These are phyloP conservation scores for Amitus sp. DNA, from an alignment of 2,888 invertebrate genomes.

Conservation along the genomic window DNA sequence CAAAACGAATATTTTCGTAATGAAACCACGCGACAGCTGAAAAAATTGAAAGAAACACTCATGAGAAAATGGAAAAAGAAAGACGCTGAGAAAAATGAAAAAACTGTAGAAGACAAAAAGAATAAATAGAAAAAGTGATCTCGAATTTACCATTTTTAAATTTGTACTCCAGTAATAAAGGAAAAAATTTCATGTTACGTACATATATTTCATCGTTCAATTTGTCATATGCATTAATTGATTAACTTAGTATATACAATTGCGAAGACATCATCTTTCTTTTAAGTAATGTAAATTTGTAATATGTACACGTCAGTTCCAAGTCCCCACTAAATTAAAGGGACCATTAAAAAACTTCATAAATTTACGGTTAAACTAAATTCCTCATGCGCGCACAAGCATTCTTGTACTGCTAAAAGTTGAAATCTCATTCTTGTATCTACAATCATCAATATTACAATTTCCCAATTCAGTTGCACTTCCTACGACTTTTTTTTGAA, in stretches of 20 bases:
- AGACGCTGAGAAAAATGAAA: background rate
- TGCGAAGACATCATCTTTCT: background rate
- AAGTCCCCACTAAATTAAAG: constrained; percentile 18
- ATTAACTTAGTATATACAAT: background rate
- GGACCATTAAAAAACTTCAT: background rate
- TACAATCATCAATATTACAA: background rate
- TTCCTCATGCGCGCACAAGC: background rate
- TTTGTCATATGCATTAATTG: no score
- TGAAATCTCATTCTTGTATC: no score
- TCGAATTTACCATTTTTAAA: constrained; percentile 8
- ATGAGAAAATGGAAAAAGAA: background rate
- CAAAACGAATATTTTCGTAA: constrained; percentile 57
- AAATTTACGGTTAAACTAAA: no score
- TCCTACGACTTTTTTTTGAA: background rate
- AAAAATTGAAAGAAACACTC: constrained; percentile 40
- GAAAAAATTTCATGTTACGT: background rate
- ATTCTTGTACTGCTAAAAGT: background rate
- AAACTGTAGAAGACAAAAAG: background rate
- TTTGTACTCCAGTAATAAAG: constrained; percentile 13
- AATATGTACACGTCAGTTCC: constrained; percentile 59
- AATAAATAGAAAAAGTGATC: constrained; percentile 7
- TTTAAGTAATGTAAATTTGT: background rate
- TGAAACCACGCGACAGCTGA: constrained; percentile 51
- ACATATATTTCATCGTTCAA: no score
- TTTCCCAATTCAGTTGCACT: background rate